Percentiles rank a stretch among this genome's conserved stretches.
Evolutionary conservation across 2,888 invertebrate genomes (phyloP).

Genomic region (Melipona beecheii): DNA sequence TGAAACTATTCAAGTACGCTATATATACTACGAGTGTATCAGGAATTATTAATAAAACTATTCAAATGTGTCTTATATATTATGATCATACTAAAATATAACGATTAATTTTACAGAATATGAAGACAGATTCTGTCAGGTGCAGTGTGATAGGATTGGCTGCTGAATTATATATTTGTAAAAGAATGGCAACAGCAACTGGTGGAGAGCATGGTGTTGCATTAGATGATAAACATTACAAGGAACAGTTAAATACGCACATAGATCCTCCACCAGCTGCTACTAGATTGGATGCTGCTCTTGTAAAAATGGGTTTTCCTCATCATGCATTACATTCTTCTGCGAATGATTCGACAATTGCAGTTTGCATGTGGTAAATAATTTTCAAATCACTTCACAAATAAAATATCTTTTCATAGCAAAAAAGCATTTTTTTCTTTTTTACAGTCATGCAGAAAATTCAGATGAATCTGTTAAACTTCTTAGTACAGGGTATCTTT

Average conservation of each 20-base stretch:
- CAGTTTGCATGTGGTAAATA: slow-evolving; percentile 96
- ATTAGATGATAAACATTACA: slow-evolving; percentile 92
- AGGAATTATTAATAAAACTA: slow-evolving; percentile 93
- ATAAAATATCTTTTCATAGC: background rate
- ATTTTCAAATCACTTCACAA: background rate
- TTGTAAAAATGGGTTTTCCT: slow-evolving; percentile 99
- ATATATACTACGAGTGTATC: slow-evolving; percentile 84
- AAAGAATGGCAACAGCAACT: slow-evolving; percentile 93
- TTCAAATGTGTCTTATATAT: slow-evolving; percentile 85
- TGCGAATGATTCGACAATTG: slow-evolving; percentile 88
- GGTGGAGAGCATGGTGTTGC: slow-evolving; percentile 94
- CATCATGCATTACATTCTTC: slow-evolving; percentile 89
- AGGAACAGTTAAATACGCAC: slow-evolving; percentile 88
- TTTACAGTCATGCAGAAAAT: slow-evolving; percentile 91
- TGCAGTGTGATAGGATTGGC: slow-evolving; percentile 98
- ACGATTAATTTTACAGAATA: slow-evolving; percentile 83
- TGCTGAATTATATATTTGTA: slow-evolving; percentile 97
- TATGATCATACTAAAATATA: slow-evolving; percentile 4
- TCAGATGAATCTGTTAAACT: slow-evolving; percentile 88
- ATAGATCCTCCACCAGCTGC: slow-evolving; percentile 91
- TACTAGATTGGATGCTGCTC: slow-evolving; percentile 89
- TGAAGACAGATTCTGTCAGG: slow-evolving; percentile 93
- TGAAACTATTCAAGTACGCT: slow-evolving; percentile 89
- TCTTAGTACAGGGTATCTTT: slow-evolving; percentile 92
- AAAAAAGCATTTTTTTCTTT: slow-evolving; percentile 3